These are phyloP conservation scores for Tragelaphus scriptus DNA, from an alignment of 2,113 vertebrate species.

Conservation along the genomic window DNA sequence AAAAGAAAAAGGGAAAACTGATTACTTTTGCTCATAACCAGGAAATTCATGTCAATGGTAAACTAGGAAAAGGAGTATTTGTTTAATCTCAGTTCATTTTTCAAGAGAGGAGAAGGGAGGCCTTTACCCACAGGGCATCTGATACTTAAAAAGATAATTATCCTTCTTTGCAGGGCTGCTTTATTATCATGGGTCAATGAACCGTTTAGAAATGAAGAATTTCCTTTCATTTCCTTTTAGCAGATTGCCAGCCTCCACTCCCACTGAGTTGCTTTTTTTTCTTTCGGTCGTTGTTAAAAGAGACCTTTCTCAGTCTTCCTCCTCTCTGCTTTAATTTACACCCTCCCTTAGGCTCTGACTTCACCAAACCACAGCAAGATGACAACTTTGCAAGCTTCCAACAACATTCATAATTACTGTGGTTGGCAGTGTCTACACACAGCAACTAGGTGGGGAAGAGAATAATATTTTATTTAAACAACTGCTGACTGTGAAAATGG, in stretches of 20 bases:
- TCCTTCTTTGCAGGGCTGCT: constrained; percentile 76
- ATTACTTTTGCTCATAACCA: constrained; percentile 77
- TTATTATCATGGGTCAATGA: constrained; percentile 83
- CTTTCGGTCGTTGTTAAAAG: not conserved
- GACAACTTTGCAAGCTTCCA: not conserved
- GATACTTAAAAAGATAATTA: constrained; percentile 85
- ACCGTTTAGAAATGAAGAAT: constrained; percentile 81
- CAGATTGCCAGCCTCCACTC: constrained; percentile 68
- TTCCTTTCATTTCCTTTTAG: constrained; percentile 79
- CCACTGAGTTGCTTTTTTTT: constrained; percentile 41
- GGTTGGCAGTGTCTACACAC: not conserved
- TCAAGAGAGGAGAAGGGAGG: constrained; percentile 75
- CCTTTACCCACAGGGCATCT: constrained; percentile 75
- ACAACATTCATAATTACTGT: not conserved
- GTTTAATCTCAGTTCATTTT: constrained; percentile 80
- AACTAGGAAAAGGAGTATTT: constrained; percentile 75
- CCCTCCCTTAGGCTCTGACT: not conserved
- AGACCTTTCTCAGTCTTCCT: not conserved
- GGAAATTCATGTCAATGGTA: constrained; percentile 75
- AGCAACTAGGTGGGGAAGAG: not conserved
- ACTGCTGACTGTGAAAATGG: not conserved
- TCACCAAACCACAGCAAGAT: not conserved
- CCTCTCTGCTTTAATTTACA: not conserved
- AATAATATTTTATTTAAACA: not conserved
- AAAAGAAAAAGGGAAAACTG: constrained; percentile 60